A percentile compares a stretch with the other conserved stretches of the same genome.
Conservation (phyloP, 2,113 vertebrate genomes). For the Amphiprion percula region DNA sequence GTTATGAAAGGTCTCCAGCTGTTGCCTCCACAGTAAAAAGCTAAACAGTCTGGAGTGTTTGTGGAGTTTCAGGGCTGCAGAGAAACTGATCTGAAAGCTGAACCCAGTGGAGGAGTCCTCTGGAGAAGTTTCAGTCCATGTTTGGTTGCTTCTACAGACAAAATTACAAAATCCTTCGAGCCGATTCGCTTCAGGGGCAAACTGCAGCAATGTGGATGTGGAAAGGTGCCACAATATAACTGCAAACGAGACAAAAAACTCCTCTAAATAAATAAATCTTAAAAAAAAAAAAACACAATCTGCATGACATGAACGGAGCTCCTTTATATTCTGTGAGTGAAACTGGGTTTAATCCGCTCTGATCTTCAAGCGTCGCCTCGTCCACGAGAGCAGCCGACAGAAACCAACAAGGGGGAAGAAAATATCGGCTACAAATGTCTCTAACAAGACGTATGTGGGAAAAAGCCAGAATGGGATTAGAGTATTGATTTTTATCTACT, state of each 20-base stretch:
- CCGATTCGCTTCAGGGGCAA: background rate
- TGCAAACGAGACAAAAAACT: background rate
- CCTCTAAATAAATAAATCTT: constrained; percentile 18
- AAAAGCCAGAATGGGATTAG: constrained; percentile 60
- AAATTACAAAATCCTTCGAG: background rate
- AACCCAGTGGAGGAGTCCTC: background rate
- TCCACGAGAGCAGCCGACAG: constrained; percentile 28
- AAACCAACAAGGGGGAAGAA: constrained; percentile 48
- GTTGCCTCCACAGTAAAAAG: background rate
- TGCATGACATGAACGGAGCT: background rate
- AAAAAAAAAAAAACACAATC: background rate
- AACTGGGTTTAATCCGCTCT: constrained; percentile 30
- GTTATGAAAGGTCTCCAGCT: too few species aligned
- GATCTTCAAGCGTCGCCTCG: constrained; percentile 22
- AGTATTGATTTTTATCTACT: constrained; percentile 68
- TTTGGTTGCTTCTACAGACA: background rate
- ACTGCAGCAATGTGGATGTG: background rate
- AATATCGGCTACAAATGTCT: constrained; percentile 55
- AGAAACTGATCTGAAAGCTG: background rate
- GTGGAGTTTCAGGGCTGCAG: background rate
- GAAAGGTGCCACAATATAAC: background rate
- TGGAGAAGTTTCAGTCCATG: background rate
- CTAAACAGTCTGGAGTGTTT: background rate
- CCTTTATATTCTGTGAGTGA: constrained; percentile 34
- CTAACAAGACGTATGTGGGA: constrained; percentile 68